Evolutionary conservation across 2,888 invertebrate species (phyloP).

Genomic region (Phaedon cochleariae): DNA sequence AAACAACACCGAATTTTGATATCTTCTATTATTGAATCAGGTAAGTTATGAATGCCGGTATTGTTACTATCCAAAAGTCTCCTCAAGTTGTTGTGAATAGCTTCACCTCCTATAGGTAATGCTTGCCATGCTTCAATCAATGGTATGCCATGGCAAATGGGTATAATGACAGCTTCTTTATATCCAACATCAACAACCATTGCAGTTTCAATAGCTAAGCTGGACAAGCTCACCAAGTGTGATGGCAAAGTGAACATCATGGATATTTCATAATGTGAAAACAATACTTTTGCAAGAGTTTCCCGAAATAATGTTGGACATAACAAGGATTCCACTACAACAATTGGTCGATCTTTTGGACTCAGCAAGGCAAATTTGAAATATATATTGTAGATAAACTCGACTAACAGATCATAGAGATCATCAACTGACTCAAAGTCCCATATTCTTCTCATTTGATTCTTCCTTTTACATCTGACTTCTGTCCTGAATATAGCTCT

Average conservation of each 20-base stretch:
- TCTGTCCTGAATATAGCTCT: conserved; percentile 86
- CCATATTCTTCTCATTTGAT: conserved; percentile 69
- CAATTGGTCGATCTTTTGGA: conserved; percentile 91
- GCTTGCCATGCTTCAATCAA: conserved; percentile 86
- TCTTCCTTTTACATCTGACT: conserved; percentile 73
- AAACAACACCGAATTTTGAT: conserved; percentile 89
- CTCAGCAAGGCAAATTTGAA: conserved; percentile 92
- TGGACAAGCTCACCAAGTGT: conserved; percentile 83
- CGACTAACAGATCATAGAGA: conserved; percentile 84
- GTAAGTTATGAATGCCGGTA: conserved; percentile 62
- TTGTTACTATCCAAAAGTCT: conserved; percentile 62
- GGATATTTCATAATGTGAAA: conserved; percentile 88
- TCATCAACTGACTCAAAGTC: conserved; percentile 73
- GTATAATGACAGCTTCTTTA: conserved; percentile 80
- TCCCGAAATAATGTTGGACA: conserved; percentile 84
- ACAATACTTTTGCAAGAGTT: conserved; percentile 84
- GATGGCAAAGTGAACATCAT: conserved; percentile 74
- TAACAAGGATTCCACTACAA: conserved; percentile 90
- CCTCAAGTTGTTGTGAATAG: conserved; percentile 68
- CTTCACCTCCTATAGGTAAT: conserved; percentile 78
- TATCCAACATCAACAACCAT: conserved; percentile 91
- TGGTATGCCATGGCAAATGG: conserved; percentile 88
- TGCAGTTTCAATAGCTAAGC: conserved; percentile 82
- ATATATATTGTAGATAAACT: conserved; percentile 87
- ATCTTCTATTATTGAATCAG: conserved; percentile 74